Base-by-base conservation (phyloP, 1,140 invertebrate species). In the Neodiprion fabricii region DNA sequence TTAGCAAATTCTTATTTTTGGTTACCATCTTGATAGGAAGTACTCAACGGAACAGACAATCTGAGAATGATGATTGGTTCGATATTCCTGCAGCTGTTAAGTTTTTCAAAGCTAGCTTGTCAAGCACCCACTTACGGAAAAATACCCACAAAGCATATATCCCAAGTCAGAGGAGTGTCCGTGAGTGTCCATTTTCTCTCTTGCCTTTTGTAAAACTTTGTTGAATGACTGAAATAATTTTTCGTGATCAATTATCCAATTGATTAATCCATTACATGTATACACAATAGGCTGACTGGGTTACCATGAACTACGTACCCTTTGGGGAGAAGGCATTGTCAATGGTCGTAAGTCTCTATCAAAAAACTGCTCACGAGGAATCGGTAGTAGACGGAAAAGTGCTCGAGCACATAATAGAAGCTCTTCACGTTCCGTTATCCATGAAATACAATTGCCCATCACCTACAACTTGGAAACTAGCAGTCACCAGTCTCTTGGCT, bases 261-360 rank as follows among this genome's bases (percentile, higher is more conserved):
- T 40, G 28, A 40, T 40, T 40, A 40, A 40, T 40, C 28, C 28
- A 40, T 40, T 40, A 4, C 5, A 40, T 40, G 28, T 40, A 40
- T 0, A 40, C 28, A 40, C 89, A 81, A 81, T 87, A 88, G 91
- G 89, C 91, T 75, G 95, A 96, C 79, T 95, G 93, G 91, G 90
- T 95, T n/a, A 93, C 92, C 65, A 94, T 95, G 92, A 96, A 96
- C 86, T 96, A 95, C 84, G 94, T 96, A 78, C 95, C 95, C 67
- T 97, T 97, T 88, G 95, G 96, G 77, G 95, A 97, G 83, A 94
- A 94, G 84, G 92, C 95, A 12, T 89, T 98, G 28, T 91, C 92
- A 23, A 94, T 97, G 90, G 93, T 94, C 65, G 94, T 96, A 1
- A 93, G 91, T 81, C 86, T 98, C 49, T 98, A 98, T 87, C 91